These are phyloP conservation scores for Geothlypis trichas DNA, from an alignment of 2,113 vertebrate genomes.

Conservation along the genomic window DNA sequence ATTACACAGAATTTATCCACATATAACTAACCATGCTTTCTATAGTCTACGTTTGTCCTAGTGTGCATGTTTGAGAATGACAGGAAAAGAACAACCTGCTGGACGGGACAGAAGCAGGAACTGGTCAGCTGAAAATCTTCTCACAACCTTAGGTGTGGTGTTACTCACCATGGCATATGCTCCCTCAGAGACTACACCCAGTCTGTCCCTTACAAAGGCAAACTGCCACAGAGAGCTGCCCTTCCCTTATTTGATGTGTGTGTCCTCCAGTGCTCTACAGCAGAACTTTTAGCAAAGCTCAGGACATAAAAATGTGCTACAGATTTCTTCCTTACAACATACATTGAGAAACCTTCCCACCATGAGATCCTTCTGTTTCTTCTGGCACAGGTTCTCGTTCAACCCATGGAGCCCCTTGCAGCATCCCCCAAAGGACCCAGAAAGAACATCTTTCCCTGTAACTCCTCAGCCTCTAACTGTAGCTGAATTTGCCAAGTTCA, in stretches of 20 bases:
- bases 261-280: background rate
- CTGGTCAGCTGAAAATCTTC: background rate
- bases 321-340: background rate
- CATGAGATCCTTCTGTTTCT: background rate
- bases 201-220: background rate
- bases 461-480: background rate
- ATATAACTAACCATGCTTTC: background rate
- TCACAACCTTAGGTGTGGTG: background rate
- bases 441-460: background rate
- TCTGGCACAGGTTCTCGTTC: background rate
- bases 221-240: background rate
- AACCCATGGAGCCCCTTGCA: background rate
- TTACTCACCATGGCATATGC: background rate
- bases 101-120: background rate
- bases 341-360: background rate
- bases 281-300: background rate
- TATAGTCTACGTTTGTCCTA: background rate
- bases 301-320: background rate
- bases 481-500: background rate
- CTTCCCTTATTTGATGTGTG: background rate
- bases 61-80: background rate
- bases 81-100: background rate
- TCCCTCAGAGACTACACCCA: background rate
- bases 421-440: background rate
- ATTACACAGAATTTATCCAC: background rate